Percentiles rank a stretch among this genome's conserved stretches.
Conservation (phyloP, 2,888 invertebrate species). For the Dryobotodes eremita region DNA sequence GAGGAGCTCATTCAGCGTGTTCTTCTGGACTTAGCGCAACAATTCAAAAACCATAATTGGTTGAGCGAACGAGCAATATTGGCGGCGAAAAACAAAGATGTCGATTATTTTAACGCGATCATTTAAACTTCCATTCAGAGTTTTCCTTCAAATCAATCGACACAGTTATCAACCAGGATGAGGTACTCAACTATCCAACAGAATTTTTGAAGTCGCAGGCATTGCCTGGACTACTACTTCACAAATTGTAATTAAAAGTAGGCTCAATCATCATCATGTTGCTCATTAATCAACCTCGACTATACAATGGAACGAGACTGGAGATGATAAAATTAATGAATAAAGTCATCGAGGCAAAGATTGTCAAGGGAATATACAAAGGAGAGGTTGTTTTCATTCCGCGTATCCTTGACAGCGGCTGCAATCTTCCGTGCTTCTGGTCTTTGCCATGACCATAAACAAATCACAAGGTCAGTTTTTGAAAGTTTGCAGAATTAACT, state of each 20-base stretch:
- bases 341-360: slow-evolving; percentile 24
- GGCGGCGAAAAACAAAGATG: slow-evolving; percentile 64
- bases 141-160: slow-evolving; percentile 27
- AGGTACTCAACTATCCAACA: slow-evolving; percentile 9
- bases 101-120: slow-evolving; percentile 24
- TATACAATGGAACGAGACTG: slow-evolving; percentile 14
- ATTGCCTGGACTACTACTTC: background rate
- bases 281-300: slow-evolving; percentile 3
- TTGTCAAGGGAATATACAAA: slow-evolving; percentile 16
- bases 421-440: background rate
- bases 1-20: background rate
- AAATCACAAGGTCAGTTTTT: background rate
- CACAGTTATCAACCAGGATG: slow-evolving; percentile 11
- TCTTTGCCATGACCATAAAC: slow-evolving; percentile 21
- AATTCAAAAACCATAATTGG: slow-evolving; percentile 55
- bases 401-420: slow-evolving; percentile 11
- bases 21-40: background rate
- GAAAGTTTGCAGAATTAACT: background rate
- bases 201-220: slow-evolving; percentile 13
- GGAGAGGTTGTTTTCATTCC: slow-evolving; percentile 8
- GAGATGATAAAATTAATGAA: slow-evolving; percentile 17
- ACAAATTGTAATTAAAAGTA: slow-evolving; percentile 14
- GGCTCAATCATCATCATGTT: slow-evolving; percentile 13
- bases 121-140: slow-evolving; percentile 30
- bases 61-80: slow-evolving; percentile 69